phyloP scores from a whole-genome alignment of 2,113 vertebrate genomes.

The Alouatta palliata region DNA sequence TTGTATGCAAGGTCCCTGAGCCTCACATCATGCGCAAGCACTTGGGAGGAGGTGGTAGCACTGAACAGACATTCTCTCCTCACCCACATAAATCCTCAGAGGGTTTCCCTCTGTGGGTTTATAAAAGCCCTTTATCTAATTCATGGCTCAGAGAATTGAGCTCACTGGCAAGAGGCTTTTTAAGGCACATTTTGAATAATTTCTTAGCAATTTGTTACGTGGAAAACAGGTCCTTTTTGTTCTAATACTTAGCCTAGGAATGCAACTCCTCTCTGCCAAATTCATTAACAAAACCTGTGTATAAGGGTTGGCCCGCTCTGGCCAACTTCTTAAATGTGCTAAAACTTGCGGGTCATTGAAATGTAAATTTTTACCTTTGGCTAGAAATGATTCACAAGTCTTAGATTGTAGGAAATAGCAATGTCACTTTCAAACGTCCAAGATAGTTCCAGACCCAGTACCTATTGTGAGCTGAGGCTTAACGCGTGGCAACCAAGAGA shows the following conservation, averaged over 20 bases:
- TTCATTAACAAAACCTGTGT: conserved; percentile 67
- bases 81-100: conserved; percentile 71
- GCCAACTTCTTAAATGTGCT: conserved; percentile 51
- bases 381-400: conserved; percentile 45
- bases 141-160: conserved; percentile 60
- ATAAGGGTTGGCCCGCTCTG: neutral
- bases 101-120: conserved; percentile 68
- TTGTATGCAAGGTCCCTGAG: neutral
- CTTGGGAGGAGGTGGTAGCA: conserved; percentile 24
- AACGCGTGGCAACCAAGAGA: conserved; percentile 26
- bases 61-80: conserved; percentile 57
- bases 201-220: conserved; percentile 69
- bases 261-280: conserved; percentile 51
- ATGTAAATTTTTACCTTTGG: conserved; percentile 51
- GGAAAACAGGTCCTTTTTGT: conserved; percentile 68
- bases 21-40: neutral
- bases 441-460: neutral
- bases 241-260: conserved; percentile 8
- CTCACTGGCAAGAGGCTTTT: conserved; percentile 55
- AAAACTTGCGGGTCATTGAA: conserved; percentile 47
- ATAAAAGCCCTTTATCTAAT: conserved; percentile 72
- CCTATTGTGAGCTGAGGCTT: conserved; percentile 44
- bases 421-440: conserved; percentile 1
- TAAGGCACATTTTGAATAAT: conserved; percentile 74
- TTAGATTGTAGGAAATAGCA: conserved; percentile 45